These are phyloP conservation scores for Microctonus aethiopoides DNA, from an alignment of 2,888 invertebrate genomes.

Conservation along the genomic window DNA sequence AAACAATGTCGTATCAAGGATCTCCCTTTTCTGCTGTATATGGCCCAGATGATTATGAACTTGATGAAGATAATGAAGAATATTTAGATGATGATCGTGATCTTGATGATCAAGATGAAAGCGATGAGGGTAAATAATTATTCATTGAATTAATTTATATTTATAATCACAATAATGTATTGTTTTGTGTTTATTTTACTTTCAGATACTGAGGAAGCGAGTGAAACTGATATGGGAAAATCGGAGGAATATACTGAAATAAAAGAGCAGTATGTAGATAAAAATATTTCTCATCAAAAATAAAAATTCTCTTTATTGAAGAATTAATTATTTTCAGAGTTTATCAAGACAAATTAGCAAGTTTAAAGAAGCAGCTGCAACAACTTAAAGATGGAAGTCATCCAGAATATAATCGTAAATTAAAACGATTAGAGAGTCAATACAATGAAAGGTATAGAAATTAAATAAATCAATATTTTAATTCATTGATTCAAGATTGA, in stretches of 20 bases:
- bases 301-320: not conserved
- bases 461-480: too few relatives aligned
- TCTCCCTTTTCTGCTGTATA: slow-evolving; percentile 75
- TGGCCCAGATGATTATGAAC: slow-evolving; percentile 77
- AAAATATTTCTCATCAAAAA: slow-evolving; percentile 11
- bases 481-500: too few relatives aligned
- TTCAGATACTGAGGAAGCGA: slow-evolving; percentile 94
- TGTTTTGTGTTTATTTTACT: slow-evolving; percentile 35
- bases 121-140: slow-evolving; percentile 71
- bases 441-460: slow-evolving; percentile 78
- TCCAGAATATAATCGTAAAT: slow-evolving; percentile 85
- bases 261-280: slow-evolving; percentile 81
- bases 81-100: slow-evolving; percentile 77
- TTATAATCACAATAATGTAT: slow-evolving; percentile 25
- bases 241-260: slow-evolving; percentile 85
- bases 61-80: slow-evolving; percentile 79
- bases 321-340: slow-evolving; percentile 71
- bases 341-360: slow-evolving; percentile 90
- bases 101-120: slow-evolving; percentile 73
- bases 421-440: slow-evolving; percentile 84
- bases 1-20: slow-evolving; percentile 74
- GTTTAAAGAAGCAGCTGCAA: slow-evolving; percentile 88
- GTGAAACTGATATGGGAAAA: slow-evolving; percentile 91
- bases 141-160: slow-evolving; percentile 32
- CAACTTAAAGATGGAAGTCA: slow-evolving; percentile 88